Evolutionary conservation across 2,888 invertebrate species (phyloP), one percentile per base, ranked within the genome.

Genomic region (Elmis aenea): DNA sequence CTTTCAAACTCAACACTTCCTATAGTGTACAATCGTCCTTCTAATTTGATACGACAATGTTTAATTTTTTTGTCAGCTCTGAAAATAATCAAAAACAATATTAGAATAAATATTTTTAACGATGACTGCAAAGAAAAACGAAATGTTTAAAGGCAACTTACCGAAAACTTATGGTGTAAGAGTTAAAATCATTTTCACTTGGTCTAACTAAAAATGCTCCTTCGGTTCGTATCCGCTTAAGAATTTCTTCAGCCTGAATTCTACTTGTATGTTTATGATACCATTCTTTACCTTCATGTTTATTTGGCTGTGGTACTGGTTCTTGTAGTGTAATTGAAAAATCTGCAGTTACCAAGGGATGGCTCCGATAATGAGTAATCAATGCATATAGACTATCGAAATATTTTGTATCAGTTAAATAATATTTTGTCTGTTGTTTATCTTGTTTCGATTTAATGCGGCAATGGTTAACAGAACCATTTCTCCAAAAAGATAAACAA

Each of bases 141-240:
- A 2, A 11, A 29, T n/a, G n/a, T 9, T 18, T 11, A 8, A 34
- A 38, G 31, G 37, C 14, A 13, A 41, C 45, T 54, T 62, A 88
- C 80, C 92, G 83, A 67, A 97, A 97, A 40, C 95, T 95, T 52
- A 99, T 89, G 8, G 94, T 92, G 66, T 86, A 95, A 1, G 86
- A 86, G 51, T 83, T 82, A 0, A 73, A 70, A 48, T 93, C 93
- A 51, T 87, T 85, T 54, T 91, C 91, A 60, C 90, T 92, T 2
- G 89, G 88, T 33, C 99, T 73, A 4, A 99, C 92, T 18, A 99
- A 72, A 69, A 94, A 99, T 1, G 96, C 93, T 0, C 97, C 97
- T 61, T 97, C 93, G 3, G 81, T 81, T 38, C 83, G 83, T 20
- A 90, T 79, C 51, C 86, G 79, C 48, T 84, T 83, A 38, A 99